phyloP scores from a whole-genome alignment of 2,113 vertebrate genomes.

The Equus przewalskii region DNA sequence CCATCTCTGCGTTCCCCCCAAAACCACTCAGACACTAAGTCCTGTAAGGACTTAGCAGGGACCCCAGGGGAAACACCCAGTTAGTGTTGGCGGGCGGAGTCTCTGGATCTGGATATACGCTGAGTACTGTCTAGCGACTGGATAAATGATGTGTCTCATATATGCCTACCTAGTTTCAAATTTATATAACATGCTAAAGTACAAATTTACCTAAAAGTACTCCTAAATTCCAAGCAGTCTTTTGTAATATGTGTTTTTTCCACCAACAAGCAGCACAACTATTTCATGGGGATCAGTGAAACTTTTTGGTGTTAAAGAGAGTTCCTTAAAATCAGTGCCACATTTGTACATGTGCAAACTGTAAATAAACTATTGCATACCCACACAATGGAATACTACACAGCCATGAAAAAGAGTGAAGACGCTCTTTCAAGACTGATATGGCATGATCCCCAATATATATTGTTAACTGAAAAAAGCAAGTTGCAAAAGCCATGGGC shows the following conservation, averaged over 20 bases:
- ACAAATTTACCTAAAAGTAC: not conserved
- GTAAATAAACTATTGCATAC: not conserved
- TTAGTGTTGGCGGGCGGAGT: not conserved
- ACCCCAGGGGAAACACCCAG: not conserved
- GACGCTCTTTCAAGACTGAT: not conserved
- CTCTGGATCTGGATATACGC: not conserved
- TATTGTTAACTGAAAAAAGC: not conserved
- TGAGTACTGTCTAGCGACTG: not conserved
- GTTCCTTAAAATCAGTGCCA: not conserved
- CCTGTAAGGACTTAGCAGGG: not conserved
- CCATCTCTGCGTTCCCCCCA: not conserved
- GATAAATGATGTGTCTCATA: not conserved
- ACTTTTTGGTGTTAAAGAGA: constrained; percentile 14
- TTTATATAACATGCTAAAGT: not conserved
- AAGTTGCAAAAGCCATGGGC: not conserved
- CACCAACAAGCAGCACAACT: not conserved
- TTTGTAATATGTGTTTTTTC: not conserved
- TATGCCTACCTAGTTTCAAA: not conserved
- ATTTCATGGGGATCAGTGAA: not conserved
- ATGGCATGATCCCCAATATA: not conserved
- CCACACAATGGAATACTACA: not conserved
- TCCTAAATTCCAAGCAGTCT: constrained; percentile 13
- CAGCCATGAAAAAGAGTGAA: not conserved
- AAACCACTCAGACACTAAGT: not conserved
- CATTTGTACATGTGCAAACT: not conserved